Evolutionary conservation across 2,113 vertebrate species (phyloP).

Genomic region (Panurus biarmicus): DNA sequence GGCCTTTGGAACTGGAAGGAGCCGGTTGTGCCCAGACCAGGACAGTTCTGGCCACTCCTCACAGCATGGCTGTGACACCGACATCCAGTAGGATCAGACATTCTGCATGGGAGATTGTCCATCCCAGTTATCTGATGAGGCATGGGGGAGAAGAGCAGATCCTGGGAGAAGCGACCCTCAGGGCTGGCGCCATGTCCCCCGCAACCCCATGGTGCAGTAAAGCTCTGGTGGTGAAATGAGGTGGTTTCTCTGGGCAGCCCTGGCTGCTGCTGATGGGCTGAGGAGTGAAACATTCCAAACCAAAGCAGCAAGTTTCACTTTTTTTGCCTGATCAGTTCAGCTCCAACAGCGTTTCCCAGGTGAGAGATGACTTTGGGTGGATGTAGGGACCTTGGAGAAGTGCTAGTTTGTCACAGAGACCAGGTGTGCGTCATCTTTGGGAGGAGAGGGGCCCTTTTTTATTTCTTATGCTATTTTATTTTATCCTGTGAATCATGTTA

Average conservation of each 20-base stretch:
- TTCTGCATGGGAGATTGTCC: not conserved
- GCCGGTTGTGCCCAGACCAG: accelerated
- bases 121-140: not conserved
- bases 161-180: accelerated
- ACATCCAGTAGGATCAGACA: accelerated
- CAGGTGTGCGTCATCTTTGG: not conserved
- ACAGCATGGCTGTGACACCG: accelerated
- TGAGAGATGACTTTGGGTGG: accelerated
- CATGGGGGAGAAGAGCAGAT: accelerated
- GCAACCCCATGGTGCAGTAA: accelerated
- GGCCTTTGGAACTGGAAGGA: not conserved
- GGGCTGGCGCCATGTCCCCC: not conserved
- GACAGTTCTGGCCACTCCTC: accelerated
- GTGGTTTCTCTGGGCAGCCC: not conserved
- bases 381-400: not conserved
- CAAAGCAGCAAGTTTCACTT: not conserved
- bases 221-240: not conserved
- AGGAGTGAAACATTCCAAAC: not conserved
- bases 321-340: not conserved
- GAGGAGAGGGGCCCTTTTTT: not conserved
- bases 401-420: not conserved
- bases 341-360: not conserved
- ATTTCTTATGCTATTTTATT: not conserved
- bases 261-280: not conserved
- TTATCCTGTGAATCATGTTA: not conserved